Base-by-base conservation (phyloP, 1,140 invertebrate genomes). In the Drosophila pruinosa region DNA sequence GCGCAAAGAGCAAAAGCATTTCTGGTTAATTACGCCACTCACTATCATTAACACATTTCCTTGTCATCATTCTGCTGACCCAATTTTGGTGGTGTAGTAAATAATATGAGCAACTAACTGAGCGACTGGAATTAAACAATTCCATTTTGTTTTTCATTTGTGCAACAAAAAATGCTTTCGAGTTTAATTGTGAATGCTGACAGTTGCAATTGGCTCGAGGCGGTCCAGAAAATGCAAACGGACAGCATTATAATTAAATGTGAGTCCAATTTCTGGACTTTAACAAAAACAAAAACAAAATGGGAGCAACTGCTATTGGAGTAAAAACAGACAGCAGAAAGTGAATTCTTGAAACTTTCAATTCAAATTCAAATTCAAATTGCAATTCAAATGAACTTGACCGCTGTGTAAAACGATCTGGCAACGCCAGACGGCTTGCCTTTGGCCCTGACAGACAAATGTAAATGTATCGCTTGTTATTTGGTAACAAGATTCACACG, bases 21-120 rank as follows among this genome's bases (percentile, higher is more conserved):
- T 78, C 70, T 65, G 54, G 74, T 64, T 81, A 82, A 81, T 82
- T 81, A 78, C 78, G 70, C 70, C 70, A 70, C 52, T 82, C 57
- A 53, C 65, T 75, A 82, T 67, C 79, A 78, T 82, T 82, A 83
- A 82, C 71, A 82, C 79, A 82, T 82, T 82, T 83, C 64, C 72
- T 65, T 65, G 78, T 81, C 78, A 81, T 82, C 73, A 63, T 81
- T 81, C 73, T 78, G 57, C 36, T 82, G 79, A 78, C 75, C 79
- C 79, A 78, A 75, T 83, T 82, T 71, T 47, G 36, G 5, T 57
- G 47, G 61, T 68, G 5, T 57, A 41, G 61, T 68, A 71, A 70
- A 56, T 61, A 65, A 76, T 65, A 70, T 64, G 63, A 80, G 50
- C 22, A 15, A 57, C 52, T 71, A 71, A 70, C 67, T 48, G 31